A percentile compares a stretch with the other conserved stretches of the same genome.
phyloP scores from a whole-genome alignment of 1,140 invertebrate genomes.

The Eumaeus atala region DNA sequence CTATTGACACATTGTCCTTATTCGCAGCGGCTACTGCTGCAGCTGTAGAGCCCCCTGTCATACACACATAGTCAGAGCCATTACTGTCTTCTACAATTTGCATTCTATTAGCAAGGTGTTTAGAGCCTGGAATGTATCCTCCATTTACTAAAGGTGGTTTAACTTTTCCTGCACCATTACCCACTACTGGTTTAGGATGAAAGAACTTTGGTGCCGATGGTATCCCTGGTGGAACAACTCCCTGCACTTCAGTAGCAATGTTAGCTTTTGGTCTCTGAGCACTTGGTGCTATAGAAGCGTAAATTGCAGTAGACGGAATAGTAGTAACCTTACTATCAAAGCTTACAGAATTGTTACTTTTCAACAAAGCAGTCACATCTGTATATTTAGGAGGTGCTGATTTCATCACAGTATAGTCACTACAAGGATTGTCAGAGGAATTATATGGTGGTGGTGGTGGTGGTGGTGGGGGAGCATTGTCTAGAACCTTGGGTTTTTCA shows the following conservation, averaged over 20 bases:
- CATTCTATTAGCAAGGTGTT: conserved; percentile 49
- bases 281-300: conserved; percentile 72
- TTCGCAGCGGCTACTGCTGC: conserved; percentile 40
- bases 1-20: conserved; percentile 51
- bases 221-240: conserved; percentile 31
- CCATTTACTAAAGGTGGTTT: conserved; percentile 48
- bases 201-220: conserved; percentile 56
- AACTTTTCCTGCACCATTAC: conserved; percentile 47
- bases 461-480: conserved; percentile 50
- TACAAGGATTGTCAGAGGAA: conserved; percentile 43
- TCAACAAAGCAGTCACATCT: conserved; percentile 58
- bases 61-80: conserved; percentile 82
- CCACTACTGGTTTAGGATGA: conserved; percentile 56
- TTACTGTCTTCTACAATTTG: conserved; percentile 77
- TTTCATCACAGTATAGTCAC: conserved; percentile 65
- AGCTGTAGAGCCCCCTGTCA: conserved; percentile 77
- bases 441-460: conserved; percentile 53
- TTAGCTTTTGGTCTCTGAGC: conserved; percentile 72
- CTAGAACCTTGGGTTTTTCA: conserved; percentile 47
- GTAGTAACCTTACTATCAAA: conserved; percentile 67
- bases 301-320: conserved; percentile 69
- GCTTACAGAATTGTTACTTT: conserved; percentile 55
- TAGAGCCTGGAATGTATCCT: conserved; percentile 40
- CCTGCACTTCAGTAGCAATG: conserved; percentile 68
- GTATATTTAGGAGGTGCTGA: conserved; percentile 64